phyloP scores from a whole-genome alignment of 2,797 vertebrate genomes.

The Octomys mimax region DNA sequence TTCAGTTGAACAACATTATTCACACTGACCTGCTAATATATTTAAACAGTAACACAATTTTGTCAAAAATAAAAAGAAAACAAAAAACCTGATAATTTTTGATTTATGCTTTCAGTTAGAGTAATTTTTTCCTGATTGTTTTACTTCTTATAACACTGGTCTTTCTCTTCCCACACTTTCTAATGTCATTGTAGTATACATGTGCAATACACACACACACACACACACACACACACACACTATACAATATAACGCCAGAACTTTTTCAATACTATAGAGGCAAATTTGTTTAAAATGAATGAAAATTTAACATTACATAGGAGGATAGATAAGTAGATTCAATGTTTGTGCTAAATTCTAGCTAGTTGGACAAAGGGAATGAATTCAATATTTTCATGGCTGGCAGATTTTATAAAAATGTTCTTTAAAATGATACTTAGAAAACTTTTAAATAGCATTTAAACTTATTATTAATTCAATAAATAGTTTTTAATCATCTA shows the following conservation, averaged over 20 bases:
- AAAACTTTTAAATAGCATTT: not conserved
- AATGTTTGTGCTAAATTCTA: not conserved
- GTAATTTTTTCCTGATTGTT: not conserved
- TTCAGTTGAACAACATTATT: not conserved
- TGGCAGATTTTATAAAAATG: not conserved
- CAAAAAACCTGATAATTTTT: not conserved
- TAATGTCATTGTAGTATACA: not conserved
- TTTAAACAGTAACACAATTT: slow-evolving; percentile 13
- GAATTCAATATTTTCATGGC: not conserved
- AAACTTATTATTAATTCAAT: not conserved
- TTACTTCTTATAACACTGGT: not conserved
- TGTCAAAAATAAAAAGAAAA: slow-evolving; percentile 17
- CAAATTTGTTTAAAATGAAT: slow-evolving; percentile 24
- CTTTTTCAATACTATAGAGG: not conserved
- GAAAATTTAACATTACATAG: not conserved
- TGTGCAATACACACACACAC: not conserved
- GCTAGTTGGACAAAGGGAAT: not conserved
- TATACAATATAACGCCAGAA: not conserved
- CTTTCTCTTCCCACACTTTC: not conserved
- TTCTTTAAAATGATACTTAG: not conserved
- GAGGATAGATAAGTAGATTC: not conserved
- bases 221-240: not conserved
- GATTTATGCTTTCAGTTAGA: not conserved
- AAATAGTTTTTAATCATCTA: slow-evolving; percentile 2
- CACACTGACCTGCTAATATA: not conserved